phyloP scores from a whole-genome alignment of 1,140 invertebrate genomes.

The Trachymyrmex septentrionalis region DNA sequence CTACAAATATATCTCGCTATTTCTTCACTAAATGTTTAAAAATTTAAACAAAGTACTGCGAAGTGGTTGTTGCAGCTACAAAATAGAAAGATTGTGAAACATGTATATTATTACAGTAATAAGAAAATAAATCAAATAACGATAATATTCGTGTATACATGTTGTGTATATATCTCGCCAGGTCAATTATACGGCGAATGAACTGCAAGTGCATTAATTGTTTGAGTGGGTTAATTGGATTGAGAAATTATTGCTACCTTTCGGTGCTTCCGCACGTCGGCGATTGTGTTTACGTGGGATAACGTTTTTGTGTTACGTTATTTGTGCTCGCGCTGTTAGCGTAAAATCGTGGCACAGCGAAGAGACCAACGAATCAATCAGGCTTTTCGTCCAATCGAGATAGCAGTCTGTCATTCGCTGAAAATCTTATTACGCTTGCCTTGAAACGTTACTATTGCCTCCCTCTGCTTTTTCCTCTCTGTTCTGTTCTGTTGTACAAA shows the following conservation, averaged over 20 bases:
- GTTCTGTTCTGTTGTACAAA: slow-evolving; percentile 69
- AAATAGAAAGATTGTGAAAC: not conserved
- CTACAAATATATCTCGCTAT: not conserved
- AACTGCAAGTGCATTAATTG: slow-evolving; percentile 39
- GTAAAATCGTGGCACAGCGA: slow-evolving; percentile 66
- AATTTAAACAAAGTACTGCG: slow-evolving; percentile 8
- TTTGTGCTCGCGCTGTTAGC: slow-evolving; percentile 64
- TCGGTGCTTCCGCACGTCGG: slow-evolving; percentile 45
- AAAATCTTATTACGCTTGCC: slow-evolving; percentile 53
- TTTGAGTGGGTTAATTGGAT: slow-evolving; percentile 47
- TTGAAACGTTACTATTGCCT: slow-evolving; percentile 65
- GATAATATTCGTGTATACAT: slow-evolving; percentile 12
- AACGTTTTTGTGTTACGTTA: slow-evolving; percentile 56
- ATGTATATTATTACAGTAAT: not conserved
- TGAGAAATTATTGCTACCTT: slow-evolving; percentile 51
- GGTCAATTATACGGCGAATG: slow-evolving; percentile 41
- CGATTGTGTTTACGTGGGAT: slow-evolving; percentile 42
- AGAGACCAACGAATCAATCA: slow-evolving; percentile 81
- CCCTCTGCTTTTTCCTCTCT: slow-evolving; percentile 72
- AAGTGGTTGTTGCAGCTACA: slow-evolving; percentile 6
- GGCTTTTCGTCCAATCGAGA: slow-evolving; percentile 68
- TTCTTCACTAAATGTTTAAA: not conserved
- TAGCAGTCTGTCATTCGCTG: slow-evolving; percentile 53
- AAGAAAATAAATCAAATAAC: not conserved
- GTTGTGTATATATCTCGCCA: not conserved